Percentiles rank a stretch among this genome's conserved stretches.
Conservation (phyloP, 2,888 invertebrate genomes). For the Panopea generosa region DNA sequence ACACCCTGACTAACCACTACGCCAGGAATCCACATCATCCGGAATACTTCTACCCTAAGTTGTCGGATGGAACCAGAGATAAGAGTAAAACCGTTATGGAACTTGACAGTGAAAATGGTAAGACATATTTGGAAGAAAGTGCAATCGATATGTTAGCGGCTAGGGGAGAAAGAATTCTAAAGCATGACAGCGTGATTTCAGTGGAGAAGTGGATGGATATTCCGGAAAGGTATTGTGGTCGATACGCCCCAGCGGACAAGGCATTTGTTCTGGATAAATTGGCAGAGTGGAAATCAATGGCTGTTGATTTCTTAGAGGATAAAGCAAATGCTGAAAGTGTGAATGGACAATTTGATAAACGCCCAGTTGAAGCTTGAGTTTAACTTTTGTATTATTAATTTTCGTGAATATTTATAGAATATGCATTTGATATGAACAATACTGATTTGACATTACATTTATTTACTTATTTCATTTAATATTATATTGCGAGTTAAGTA, state of each 20-base stretch:
- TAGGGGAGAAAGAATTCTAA: constrained; percentile 45
- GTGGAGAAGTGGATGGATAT: constrained; percentile 56
- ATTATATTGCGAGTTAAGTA: no score
- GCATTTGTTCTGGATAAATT: constrained; percentile 26
- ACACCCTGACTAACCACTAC: constrained; percentile 47
- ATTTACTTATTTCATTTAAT: no score
- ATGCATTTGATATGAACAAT: no score
- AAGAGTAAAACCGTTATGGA: constrained; percentile 29
- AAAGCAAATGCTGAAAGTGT: constrained; percentile 2
- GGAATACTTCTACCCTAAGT: constrained; percentile 51
- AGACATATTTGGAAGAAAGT: constrained; percentile 48
- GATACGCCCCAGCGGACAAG: constrained; percentile 46
- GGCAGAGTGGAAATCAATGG: constrained; percentile 18
- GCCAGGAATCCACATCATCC: constrained; percentile 57
- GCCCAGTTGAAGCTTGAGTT: background rate
- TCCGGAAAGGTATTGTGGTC: constrained; percentile 25
- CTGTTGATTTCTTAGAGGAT: constrained; percentile 18
- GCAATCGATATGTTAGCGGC: constrained; percentile 59
- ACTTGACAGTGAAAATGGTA: constrained; percentile 19
- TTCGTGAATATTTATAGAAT: no score
- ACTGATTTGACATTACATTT: no score
- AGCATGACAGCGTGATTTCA: constrained; percentile 39
- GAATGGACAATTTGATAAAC: constrained; percentile 15
- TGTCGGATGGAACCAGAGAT: constrained; percentile 21
- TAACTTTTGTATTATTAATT: no score